These are phyloP conservation scores for Ahaetulla prasina DNA, from an alignment of 2,113 vertebrate species.

Conservation along the genomic window DNA sequence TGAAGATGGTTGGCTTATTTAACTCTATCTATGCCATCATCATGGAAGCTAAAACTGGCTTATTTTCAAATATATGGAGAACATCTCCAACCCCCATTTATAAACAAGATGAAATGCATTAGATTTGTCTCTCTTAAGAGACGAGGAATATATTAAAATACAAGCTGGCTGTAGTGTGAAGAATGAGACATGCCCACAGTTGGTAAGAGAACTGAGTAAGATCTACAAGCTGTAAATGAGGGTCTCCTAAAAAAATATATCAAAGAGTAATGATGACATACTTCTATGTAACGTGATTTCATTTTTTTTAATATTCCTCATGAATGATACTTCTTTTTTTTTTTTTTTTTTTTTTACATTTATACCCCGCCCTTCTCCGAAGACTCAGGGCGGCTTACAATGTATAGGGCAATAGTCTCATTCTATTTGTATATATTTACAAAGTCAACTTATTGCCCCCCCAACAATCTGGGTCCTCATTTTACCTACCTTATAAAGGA, in stretches of 20 bases:
- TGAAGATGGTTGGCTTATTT: constrained; percentile 3
- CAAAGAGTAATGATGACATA: not conserved
- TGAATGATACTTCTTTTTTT: not conserved
- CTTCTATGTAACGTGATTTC: not conserved
- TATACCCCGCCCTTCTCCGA: too few relatives aligned
- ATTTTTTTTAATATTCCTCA: not conserved
- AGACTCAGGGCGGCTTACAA: too few relatives aligned
- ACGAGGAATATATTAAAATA: not conserved
- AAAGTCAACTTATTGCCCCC: too few relatives aligned
- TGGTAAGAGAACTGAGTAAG: not conserved
- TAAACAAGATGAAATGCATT: constrained; percentile 12
- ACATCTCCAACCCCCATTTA: not conserved
- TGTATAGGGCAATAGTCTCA: too few relatives aligned
- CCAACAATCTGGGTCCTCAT: too few relatives aligned
- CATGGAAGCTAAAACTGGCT: not conserved
- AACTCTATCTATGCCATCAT: not conserved
- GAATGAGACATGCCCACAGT: not conserved
- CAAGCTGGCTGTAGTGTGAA: not conserved
- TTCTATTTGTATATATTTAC: too few relatives aligned
- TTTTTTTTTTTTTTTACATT: too few relatives aligned
- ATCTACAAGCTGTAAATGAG: not conserved
- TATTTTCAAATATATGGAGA: constrained; percentile 21
- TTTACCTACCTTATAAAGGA: too few relatives aligned
- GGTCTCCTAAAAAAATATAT: not conserved
- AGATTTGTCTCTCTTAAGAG: constrained; percentile 6